Base-by-base conservation (phyloP, 2,888 invertebrate genomes). In the Rhorus exstirpatorius region DNA sequence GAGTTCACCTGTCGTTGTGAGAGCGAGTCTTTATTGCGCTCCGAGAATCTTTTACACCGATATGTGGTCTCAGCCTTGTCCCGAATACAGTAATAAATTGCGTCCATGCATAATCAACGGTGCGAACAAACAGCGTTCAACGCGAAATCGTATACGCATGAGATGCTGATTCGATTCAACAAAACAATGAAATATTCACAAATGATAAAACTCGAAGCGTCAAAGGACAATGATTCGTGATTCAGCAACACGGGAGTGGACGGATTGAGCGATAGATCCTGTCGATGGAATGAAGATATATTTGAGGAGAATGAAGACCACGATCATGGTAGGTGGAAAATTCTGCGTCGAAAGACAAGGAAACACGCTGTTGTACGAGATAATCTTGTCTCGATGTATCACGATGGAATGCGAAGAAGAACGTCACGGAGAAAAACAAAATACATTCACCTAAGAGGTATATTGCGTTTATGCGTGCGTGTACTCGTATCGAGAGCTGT, bases 31-130 rank as follows among this genome's bases (percentile, higher is more conserved):
- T 8, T n/a, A n/a, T n/a, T n/a, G n/a, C 35, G 71, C 72, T 79
- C 70, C 41, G 51, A 77, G 70, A 76, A 63, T 63, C 44, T 72
- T 77, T 81, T 38, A 31, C 70, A 58, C 41, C 63, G 71, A n/a
- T n/a, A n/a, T 49, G 24, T 41, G 58, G 26, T 67, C 65, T 71
- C 81, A 81, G 63, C 81, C 81, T 81, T 81, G 81, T 81, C 81
- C 81, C 72, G 81, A 81, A 81, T 81, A 67, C 71, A 68, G 77
- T 44, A 71, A 68, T 77, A 53, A 77, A 81, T 67, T 38, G 67
- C 67, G 65, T 53, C 35, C 68, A 35, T 26, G 26, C 26, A 41
- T 6, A 8, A 46, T 12, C 21, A 31, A 10, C n/a, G 14, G 17
- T 21, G 38, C 12, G 21, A 14, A 65, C 0, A n/a, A 31, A 14